phyloP scores from a whole-genome alignment of 2,888 invertebrate genomes.

The Dione vanillae region DNA sequence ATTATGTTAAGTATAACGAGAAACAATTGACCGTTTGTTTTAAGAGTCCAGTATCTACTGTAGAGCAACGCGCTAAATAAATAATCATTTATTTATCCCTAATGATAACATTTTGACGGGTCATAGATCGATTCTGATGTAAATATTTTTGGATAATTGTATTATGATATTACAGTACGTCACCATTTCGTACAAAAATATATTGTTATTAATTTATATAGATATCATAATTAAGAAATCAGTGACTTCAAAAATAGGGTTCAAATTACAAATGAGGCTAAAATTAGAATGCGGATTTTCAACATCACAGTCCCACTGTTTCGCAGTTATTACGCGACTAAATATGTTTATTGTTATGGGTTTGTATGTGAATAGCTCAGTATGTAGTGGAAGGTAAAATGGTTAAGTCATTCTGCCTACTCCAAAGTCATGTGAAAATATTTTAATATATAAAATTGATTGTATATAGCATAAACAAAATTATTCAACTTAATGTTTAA shows the following conservation, averaged over 20 bases:
- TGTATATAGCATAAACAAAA: too few relatives aligned
- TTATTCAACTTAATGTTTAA: too few relatives aligned
- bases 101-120: slow-evolving; percentile 69
- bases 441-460: too few relatives aligned
- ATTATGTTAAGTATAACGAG: slow-evolving; percentile 14
- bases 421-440: neutral
- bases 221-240: neutral
- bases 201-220: neutral
- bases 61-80: slow-evolving; percentile 55
- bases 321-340: neutral
- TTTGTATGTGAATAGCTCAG: neutral
- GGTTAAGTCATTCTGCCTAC: neutral
- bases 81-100: slow-evolving; percentile 66
- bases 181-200: slow-evolving; percentile 1
- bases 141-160: slow-evolving; percentile 54
- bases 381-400: neutral
- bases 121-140: slow-evolving; percentile 63
- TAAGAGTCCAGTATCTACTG: slow-evolving; percentile 41
- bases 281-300: neutral
- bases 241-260: neutral
- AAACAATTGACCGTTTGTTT: slow-evolving; percentile 29
- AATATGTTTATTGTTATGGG: neutral
- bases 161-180: slow-evolving; percentile 30
- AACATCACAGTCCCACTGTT: neutral
- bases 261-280: neutral